Base-by-base conservation (phyloP, 1,140 invertebrate genomes). In the Anastrepha obliqua region DNA sequence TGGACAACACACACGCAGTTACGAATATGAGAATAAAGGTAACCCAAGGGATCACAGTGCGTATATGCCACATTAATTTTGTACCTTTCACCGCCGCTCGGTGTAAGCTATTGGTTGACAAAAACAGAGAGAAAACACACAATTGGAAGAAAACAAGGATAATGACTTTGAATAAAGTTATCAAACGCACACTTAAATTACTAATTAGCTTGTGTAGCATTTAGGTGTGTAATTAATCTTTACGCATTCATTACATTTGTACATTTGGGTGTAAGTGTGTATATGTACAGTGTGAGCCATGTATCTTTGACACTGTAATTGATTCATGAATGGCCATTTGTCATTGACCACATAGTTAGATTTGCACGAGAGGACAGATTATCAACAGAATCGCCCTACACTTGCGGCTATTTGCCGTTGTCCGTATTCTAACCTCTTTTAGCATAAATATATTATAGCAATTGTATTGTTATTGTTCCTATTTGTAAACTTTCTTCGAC, bases 321-420 rank as follows among this genome's bases (percentile, higher is more conserved):
- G 47, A 81, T 81, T 81, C 47, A 81, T 81, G 47, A 81, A 81
- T 29, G n/a, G 74, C 42, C 47, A 20, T 81, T 81, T 81, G 47
- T 81, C 74, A 29, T 55, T 81, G 47, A 15, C 44, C 44, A 81
- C 17, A 8, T 8, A 74, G 70, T 47, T 15, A 47, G 20, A 39
- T 11, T 51, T 51, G 44, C 17, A 29, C 11, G 2, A 74, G 17
- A 13, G 65, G 74, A 55, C 15, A 51, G 6, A 51, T 15, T 9
- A 17, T 51, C 13, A 8, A 20, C 47, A 20, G n/a, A 6, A 81
- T 29, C n/a, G 55, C 20, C 47, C 7, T 6, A 81, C 7, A 44
- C 47, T 20, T 58, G 17, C 39, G 74, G 8, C 8, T 58, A 81
- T 55, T 81, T 51, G 2, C 17, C 47, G 55, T 81, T 81, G 74